Evolutionary conservation across 2,888 invertebrate species (phyloP), one percentile per base, ranked within the genome.

Genomic region (Nowickia ferox): DNA sequence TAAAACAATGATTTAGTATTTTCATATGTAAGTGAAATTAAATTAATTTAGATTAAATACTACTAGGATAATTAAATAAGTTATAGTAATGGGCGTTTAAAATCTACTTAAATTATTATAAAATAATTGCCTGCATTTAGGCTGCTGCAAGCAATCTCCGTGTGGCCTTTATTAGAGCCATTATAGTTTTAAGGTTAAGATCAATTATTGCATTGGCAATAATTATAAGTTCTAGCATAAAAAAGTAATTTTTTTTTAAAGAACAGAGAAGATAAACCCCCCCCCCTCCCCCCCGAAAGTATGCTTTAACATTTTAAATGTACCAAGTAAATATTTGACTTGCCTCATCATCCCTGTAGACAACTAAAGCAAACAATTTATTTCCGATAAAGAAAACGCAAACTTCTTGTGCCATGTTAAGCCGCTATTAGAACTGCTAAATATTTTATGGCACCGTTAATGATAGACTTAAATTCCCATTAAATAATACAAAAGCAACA

Each of bases 381-480:
- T 61, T 57, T 51, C 13, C 2, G 2, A 19, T 51, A 42, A 42
- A 61, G 48, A 11, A n/a, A 22, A 51, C 11, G 17, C 15, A 10
- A 72, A 13, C 51, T 22, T 40, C 19, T 30, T 6, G 17, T 68
- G n/a, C 4, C 66, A 68, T 59, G 69, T 61, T 42, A 40, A 40
- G 59, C 57, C 63, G 65, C 74, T 55, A 74, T 85, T 82, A 78
- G 68, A 71, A 55, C 77, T 74, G 57, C 82, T 78, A 74, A 85
- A 85, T 85, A 82, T 85, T 85, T 82, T 69, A 79, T 82, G 63
- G 74, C 69, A 57, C 63, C 72, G 30, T 48, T 63, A 78, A 84
- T 82, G 72, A 76, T 53, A 74, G 77, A 75, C 63, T 79, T 69
- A 75, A 82, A 82, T 78, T 65, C 40, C 69, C 57, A 42, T 66